Evolutionary conservation across 64 coral and sea anemone genomes (phyloP).

Genomic region (Acropora yongei): DNA sequence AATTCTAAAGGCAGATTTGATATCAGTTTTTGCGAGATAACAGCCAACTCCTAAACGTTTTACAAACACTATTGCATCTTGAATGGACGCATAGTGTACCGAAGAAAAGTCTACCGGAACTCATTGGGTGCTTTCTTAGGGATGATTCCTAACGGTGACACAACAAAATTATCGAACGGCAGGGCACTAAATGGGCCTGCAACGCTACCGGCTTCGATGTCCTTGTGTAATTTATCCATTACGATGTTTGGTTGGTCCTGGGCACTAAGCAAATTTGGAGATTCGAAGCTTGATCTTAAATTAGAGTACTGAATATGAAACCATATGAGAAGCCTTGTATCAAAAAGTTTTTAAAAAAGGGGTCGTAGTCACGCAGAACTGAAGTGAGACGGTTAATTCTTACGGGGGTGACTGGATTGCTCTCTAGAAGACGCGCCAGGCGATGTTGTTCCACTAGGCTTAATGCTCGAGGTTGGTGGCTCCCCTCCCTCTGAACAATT

Average conservation of each 20-base stretch:
- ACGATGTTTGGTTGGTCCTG: slow-evolving; percentile 14
- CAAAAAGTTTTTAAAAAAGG: not conserved
- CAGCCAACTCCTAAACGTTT: slow-evolving; percentile 4
- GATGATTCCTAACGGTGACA: slow-evolving; percentile 49
- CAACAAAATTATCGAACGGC: slow-evolving; percentile 23
- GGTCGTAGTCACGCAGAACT: slow-evolving; percentile 30
- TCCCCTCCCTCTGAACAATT: too few species aligned
- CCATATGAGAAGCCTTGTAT: slow-evolving; percentile 39
- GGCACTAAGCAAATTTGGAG: slow-evolving; percentile 32
- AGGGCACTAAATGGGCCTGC: slow-evolving; percentile 63
- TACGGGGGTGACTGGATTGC: slow-evolving; percentile 37
- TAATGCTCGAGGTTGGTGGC: too few species aligned
- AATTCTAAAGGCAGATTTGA: not conserved
- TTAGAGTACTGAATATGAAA: slow-evolving; percentile 41
- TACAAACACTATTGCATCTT: slow-evolving; percentile 27
- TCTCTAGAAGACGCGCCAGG: not conserved
- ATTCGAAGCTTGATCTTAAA: not conserved
- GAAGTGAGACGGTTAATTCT: not conserved
- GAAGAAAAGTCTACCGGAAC: slow-evolving; percentile 32
- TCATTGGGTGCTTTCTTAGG: slow-evolving; percentile 48
- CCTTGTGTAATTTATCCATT: slow-evolving; percentile 25
- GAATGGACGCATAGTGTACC: slow-evolving; percentile 28
- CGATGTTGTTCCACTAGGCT: too few species aligned
- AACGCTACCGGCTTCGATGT: slow-evolving; percentile 11
- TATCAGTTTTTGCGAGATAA: not conserved